These are phyloP conservation scores for Crenichthys baileyi DNA, from an alignment of 2,797 vertebrate species.

Conservation along the genomic window DNA sequence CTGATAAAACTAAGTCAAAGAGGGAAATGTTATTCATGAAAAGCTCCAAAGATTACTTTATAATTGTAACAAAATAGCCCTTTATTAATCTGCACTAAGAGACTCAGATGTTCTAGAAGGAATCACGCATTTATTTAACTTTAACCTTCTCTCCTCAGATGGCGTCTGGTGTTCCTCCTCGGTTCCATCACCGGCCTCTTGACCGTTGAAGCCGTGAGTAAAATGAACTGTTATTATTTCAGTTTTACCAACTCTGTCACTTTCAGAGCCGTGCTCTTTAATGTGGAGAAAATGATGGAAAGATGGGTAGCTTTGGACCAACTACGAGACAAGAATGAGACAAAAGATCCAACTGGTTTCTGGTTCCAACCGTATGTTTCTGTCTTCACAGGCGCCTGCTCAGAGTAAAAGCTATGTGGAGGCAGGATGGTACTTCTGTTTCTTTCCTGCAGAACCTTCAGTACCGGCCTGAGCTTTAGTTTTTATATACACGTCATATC, in stretches of 20 bases:
- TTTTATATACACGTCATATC: too few species aligned
- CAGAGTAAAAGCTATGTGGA: not conserved
- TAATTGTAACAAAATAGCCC: not conserved
- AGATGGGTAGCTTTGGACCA: too few species aligned
- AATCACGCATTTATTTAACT: not conserved
- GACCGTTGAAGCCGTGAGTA: not conserved
- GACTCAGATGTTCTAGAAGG: not conserved
- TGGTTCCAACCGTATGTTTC: not conserved
- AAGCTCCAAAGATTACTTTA: not conserved
- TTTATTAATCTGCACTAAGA: not conserved
- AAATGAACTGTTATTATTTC: not conserved
- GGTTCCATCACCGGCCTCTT: not conserved
- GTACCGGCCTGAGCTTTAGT: not conserved
- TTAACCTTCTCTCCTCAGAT: not conserved
- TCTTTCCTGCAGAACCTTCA: not conserved
- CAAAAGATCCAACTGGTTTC: not conserved
- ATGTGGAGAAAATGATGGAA: too few species aligned
- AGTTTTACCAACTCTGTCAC: not conserved
- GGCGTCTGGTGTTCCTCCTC: not conserved
- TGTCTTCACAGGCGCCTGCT: not conserved
- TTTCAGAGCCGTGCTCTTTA: too few species aligned
- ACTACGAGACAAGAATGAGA: too few species aligned
- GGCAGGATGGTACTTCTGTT: not conserved
- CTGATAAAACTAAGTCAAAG: not conserved
- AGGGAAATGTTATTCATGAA: not conserved